Evolutionary conservation across 2,113 vertebrate species (phyloP).

Genomic region (Polypterus senegalus): DNA sequence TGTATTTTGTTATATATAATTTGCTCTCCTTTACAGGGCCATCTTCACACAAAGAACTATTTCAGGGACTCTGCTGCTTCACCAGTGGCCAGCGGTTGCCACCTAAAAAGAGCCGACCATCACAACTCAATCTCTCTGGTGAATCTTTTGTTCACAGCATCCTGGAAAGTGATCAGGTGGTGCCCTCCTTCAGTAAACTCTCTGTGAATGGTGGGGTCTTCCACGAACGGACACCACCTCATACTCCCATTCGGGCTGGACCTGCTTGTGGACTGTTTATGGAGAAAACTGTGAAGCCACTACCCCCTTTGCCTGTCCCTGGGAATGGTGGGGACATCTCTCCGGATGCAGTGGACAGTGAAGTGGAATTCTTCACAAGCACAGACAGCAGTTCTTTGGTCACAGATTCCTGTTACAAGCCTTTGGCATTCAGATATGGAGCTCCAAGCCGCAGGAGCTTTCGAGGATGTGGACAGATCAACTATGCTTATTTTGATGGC

Average conservation of each 20-base stretch:
- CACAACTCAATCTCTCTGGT: slow-evolving; percentile 44
- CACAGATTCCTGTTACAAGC: slow-evolving; percentile 43
- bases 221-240: slow-evolving; percentile 52
- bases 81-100: slow-evolving; percentile 41
- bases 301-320: slow-evolving; percentile 72
- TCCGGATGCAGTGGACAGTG: slow-evolving; percentile 67
- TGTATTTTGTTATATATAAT: too few relatives aligned
- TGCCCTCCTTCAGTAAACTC: slow-evolving; percentile 61
- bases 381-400: slow-evolving; percentile 66
- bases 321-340: slow-evolving; percentile 30
- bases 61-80: slow-evolving; percentile 36
- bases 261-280: slow-evolving; percentile 20
- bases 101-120: slow-evolving; percentile 48
- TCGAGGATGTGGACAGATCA: slow-evolving; percentile 70
- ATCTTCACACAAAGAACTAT: slow-evolving; percentile 23
- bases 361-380: slow-evolving; percentile 83
- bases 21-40: slow-evolving; percentile 44
- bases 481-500: slow-evolving; percentile 75
- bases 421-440: slow-evolving; percentile 49
- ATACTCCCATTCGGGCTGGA: slow-evolving; percentile 44
- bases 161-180: slow-evolving; percentile 49
- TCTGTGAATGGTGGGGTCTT: slow-evolving; percentile 37
- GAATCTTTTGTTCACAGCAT: slow-evolving; percentile 35
- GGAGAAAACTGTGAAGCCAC: slow-evolving; percentile 65
- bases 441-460: slow-evolving; percentile 52